Conservation (phyloP, 2,113 vertebrate species). For the Petromus typicus region DNA sequence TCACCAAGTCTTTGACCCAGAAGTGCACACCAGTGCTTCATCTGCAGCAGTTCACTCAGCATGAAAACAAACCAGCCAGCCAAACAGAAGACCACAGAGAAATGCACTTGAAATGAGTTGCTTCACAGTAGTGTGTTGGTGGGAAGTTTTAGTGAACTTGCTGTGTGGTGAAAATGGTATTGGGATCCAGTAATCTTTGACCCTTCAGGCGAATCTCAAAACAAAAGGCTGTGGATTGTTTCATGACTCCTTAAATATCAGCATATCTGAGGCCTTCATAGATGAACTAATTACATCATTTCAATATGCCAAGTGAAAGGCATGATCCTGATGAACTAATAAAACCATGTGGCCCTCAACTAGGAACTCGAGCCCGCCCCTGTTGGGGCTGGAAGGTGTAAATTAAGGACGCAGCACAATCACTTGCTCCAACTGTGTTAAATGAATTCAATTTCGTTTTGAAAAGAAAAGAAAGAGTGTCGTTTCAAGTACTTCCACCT, state of each 20-base stretch:
- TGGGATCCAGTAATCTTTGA: not conserved
- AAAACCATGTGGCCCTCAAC: slow-evolving; percentile 65
- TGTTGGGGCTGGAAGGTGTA: slow-evolving; percentile 48
- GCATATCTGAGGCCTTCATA: slow-evolving; percentile 10
- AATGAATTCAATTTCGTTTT: slow-evolving; percentile 71
- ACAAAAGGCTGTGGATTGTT: not conserved
- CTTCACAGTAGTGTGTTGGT: not conserved
- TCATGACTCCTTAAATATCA: slow-evolving; percentile 48
- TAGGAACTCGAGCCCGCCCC: slow-evolving; percentile 30
- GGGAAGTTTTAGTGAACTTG: not conserved
- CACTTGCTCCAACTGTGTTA: slow-evolving; percentile 75
- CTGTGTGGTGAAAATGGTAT: not conserved
- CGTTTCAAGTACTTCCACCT: slow-evolving; percentile 15
- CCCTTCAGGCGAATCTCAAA: not conserved
- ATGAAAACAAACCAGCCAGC: not conserved
- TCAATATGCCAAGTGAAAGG: slow-evolving; percentile 31
- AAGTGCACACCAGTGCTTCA: not conserved
- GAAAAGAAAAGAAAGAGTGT: not conserved
- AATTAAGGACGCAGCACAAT: slow-evolving; percentile 18
- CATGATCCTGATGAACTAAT: slow-evolving; percentile 72
- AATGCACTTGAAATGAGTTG: not conserved
- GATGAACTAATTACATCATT: slow-evolving; percentile 40
- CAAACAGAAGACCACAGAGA: not conserved
- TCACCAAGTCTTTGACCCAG: not conserved
- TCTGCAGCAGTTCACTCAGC: not conserved